Evolutionary conservation across 2,797 vertebrate species (phyloP), one percentile per base, ranked within the genome.

Genomic region (Alauda arvensis): DNA sequence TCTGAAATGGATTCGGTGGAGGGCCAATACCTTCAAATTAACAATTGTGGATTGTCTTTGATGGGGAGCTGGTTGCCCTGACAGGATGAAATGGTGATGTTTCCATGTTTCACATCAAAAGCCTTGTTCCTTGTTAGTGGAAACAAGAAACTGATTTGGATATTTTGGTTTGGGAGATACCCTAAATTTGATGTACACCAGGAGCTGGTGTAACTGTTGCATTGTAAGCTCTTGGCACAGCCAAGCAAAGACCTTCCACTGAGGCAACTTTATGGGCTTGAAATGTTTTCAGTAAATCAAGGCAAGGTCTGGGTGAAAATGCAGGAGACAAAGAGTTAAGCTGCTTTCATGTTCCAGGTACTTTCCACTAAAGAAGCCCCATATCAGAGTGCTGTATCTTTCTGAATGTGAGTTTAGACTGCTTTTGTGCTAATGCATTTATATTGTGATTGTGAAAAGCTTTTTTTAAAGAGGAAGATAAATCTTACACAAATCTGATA

Each of bases 401-500:
- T 81, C 62, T 39, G 65, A 70, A 74, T 78, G 34, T 70, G 85
- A 77, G 53, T 91, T 87, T 33, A 91, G 89, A 55, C 62, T 68
- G 93, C 28, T 94, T 89, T 93, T 88, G 77, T 70, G 84, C 62
- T 94, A 95, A 96, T 95, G 82, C 89, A 48, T 94, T 95, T 84
- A 72, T 87, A 88, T 71, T 87, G 80, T 93, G 91, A 86, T 91
- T 93, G 67, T 79, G 83, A 87, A 94, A 95, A 93, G 86, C 86
- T 91, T 94, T 92, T 70, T 96, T 94, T 88, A 94, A 93, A 96
- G 84, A 90, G 79, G 78, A 83, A 83, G 95, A 91, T 92, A 96
- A 96, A 95, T 96, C 95, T 96, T 96, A 78, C 55, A 49, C 88
- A 96, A 96, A 97, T 96, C 95, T 92, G 96, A 97, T 96, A 95